Evolutionary conservation across 2,113 vertebrate genomes (phyloP).

Genomic region (Taxidea taxus): DNA sequence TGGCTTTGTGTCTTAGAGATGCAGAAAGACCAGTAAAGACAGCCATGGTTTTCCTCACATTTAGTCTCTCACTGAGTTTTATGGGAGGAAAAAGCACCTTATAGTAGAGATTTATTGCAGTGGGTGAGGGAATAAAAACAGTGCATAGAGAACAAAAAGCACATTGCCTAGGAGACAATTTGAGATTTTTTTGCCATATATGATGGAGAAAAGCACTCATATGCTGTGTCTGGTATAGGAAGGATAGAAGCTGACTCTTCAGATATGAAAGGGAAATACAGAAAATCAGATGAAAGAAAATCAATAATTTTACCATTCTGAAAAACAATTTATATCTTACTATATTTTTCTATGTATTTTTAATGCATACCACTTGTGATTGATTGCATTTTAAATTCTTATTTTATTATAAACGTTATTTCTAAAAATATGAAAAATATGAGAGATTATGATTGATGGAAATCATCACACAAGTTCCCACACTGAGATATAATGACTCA

Average conservation of each 20-base stretch:
- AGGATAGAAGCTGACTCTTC: neutral
- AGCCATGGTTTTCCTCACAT: neutral
- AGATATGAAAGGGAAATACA: neutral
- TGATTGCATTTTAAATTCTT: neutral
- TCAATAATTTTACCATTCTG: neutral
- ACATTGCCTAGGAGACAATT: neutral
- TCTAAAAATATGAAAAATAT: neutral
- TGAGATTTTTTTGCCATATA: neutral
- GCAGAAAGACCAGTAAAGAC: neutral
- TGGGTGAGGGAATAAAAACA: neutral
- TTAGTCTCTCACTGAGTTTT: neutral
- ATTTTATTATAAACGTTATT: slow-evolving; percentile 13
- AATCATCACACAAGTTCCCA: neutral
- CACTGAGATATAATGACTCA: neutral
- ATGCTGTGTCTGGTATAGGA: neutral
- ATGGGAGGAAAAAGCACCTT: neutral
- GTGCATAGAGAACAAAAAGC: neutral
- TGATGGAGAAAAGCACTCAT: neutral
- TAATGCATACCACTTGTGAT: neutral
- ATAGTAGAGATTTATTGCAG: neutral
- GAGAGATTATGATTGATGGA: neutral
- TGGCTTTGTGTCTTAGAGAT: neutral
- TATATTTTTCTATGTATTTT: neutral
- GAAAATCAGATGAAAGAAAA: neutral
- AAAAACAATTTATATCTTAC: neutral